These are phyloP conservation scores for Holothuria scabra DNA, from an alignment of 53 echinoderm and acorn worm genomes.

Conservation along the genomic window DNA sequence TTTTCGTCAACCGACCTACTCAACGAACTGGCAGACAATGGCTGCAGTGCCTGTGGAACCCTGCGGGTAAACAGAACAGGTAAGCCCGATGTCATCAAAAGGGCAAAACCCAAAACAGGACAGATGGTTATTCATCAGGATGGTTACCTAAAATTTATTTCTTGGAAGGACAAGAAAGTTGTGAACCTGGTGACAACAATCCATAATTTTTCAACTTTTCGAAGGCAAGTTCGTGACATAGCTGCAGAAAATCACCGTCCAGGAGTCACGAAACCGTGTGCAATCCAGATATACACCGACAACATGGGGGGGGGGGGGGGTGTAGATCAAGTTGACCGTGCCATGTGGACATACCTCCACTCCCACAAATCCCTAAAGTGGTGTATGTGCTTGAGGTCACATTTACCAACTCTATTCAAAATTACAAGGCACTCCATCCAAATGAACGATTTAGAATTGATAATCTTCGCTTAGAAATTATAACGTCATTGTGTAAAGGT, in stretches of 20 bases:
- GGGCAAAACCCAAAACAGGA: conserved; percentile 5
- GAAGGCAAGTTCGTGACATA: neutral
- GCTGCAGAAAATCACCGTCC: neutral
- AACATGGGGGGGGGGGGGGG: neutral
- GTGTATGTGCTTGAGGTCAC: too few species aligned
- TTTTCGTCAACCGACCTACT: too few species aligned
- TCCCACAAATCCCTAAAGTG: neutral
- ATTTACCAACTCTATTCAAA: too few species aligned
- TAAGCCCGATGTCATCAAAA: neutral
- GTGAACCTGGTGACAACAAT: conserved; percentile 10
- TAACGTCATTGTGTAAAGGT: too few species aligned
- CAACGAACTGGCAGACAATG: neutral
- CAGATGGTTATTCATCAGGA: neutral
- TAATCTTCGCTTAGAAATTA: too few species aligned
- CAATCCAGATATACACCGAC: neutral
- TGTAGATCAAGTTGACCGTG: conserved; percentile 5
- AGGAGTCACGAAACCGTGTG: conserved; percentile 9
- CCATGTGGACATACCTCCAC: conserved; percentile 11
- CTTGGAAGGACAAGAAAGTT: neutral
- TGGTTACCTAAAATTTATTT: neutral
- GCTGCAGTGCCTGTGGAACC: too few species aligned
- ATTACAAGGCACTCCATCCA: too few species aligned
- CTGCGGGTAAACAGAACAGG: neutral
- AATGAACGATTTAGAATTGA: too few species aligned
- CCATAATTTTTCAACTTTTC: conserved; percentile 11